These are phyloP conservation scores for Thymallus thymallus DNA, from an alignment of 2,113 vertebrate genomes.

Conservation along the genomic window DNA sequence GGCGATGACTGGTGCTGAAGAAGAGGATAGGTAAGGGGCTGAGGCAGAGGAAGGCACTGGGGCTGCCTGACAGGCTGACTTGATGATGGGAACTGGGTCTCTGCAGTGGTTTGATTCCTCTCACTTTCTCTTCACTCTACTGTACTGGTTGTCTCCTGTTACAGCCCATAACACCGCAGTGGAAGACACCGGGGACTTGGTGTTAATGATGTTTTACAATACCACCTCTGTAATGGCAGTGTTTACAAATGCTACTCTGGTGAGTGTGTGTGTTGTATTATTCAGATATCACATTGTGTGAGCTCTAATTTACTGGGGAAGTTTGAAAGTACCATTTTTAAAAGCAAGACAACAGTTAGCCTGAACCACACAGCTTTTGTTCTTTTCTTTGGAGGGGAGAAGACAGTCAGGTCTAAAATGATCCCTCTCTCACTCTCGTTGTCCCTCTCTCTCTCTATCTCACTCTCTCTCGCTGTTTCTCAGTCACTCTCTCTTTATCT, in stretches of 20 bases:
- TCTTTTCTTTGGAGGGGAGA: slow-evolving; percentile 65
- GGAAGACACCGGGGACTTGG: too few relatives aligned
- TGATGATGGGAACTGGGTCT: background rate
- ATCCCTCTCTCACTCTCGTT: slow-evolving; percentile 43
- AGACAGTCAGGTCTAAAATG: slow-evolving; percentile 77
- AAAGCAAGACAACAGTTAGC: slow-evolving; percentile 49
- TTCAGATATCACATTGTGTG: background rate
- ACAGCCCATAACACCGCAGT: background rate
- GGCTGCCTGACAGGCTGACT: background rate
- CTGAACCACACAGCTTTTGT: slow-evolving; percentile 71
- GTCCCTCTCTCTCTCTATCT: slow-evolving; percentile 1
- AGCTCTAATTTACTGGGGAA: background rate
- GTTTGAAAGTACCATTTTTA: background rate
- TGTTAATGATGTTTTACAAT: background rate
- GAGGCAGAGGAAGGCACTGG: background rate
- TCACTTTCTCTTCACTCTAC: background rate
- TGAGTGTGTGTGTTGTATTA: background rate
- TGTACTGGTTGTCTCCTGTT: background rate
- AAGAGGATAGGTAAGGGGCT: background rate
- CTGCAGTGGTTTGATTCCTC: background rate
- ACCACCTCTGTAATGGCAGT: background rate
- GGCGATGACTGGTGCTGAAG: background rate
- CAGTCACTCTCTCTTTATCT: slow-evolving; percentile 20
- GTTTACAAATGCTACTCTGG: background rate
- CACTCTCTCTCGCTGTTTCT: slow-evolving; percentile 1